Evolutionary conservation across 2,888 invertebrate genomes (phyloP).

Genomic region (Agrochola litura): DNA sequence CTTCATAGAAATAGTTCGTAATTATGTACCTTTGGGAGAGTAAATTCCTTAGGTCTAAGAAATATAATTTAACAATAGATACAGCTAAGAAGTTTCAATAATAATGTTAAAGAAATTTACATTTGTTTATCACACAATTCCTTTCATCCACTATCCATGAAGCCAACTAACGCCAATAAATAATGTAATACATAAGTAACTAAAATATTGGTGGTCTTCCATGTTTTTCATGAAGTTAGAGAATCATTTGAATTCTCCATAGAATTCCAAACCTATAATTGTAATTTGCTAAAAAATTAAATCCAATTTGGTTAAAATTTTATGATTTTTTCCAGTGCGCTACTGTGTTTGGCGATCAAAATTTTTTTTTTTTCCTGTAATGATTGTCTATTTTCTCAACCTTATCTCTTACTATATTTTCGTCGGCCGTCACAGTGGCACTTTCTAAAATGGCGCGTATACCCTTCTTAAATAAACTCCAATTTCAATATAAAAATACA

Average conservation of each 20-base stretch:
- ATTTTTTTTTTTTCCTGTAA: not conserved
- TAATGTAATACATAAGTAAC: constrained; percentile 68
- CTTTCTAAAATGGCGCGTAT: constrained; percentile 59
- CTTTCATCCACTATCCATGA: constrained; percentile 74
- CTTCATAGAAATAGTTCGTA: constrained; percentile 27
- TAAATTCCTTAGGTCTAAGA: constrained; percentile 67
- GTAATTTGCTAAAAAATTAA: constrained; percentile 8
- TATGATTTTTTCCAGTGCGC: constrained; percentile 9
- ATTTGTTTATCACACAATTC: constrained; percentile 87
- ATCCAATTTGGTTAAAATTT: constrained; percentile 1
- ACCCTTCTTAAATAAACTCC: constrained; percentile 55
- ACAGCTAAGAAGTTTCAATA: constrained; percentile 75
- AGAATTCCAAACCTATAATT: constrained; percentile 19
- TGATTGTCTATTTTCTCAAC: not conserved
- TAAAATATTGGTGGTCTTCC: constrained; percentile 70
- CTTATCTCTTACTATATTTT: constrained; percentile 19
- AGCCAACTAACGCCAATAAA: constrained; percentile 79
- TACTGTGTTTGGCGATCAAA: constrained; percentile 30
- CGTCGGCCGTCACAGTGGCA: constrained; percentile 52
- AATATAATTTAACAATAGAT: constrained; percentile 80
- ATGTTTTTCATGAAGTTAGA: constrained; percentile 30
- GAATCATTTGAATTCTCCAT: constrained; percentile 10
- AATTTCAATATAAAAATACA: constrained; percentile 63
- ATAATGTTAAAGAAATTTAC: constrained; percentile 82
- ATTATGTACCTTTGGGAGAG: constrained; percentile 85